Evolutionary conservation across 2,797 vertebrate species (phyloP), one percentile per base, ranked within the genome.

Genomic region (Glyptemys insculpta): DNA sequence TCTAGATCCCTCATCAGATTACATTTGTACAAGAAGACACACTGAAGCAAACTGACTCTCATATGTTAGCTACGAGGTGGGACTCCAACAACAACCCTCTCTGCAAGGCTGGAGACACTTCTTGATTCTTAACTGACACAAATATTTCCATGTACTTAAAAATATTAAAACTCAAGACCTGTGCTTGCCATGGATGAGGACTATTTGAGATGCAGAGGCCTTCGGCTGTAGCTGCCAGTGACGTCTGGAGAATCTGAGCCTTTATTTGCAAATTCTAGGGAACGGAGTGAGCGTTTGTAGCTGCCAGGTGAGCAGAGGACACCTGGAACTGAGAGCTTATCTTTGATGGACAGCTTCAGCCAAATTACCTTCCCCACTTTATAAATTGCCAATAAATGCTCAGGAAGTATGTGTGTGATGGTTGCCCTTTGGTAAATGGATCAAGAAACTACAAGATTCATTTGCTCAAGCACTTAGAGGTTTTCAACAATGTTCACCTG

Each of bases 291-390:
- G 59, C 14, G 21, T 91, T 84, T 93, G 87, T 81, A 62, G 79
- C 62, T 88, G n/a, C 68, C 12, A 29, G 68, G 6, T 80, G 79
- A 93, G 85, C 21, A 79, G 12, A 93, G 7, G 31, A 79, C 21
- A 5, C 37, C 81, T 85, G 83, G 92, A 95, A 96, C n/a, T 18
- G 81, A 88, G n/a, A 65, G 79, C 83, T 92, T 88, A 95, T 94
- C 79, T 81, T 34, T 62, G 14, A 87, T 62, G 0, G 0, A 87
- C 1, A 95, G 88, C 56, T 14, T 52, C 88, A 37, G 6, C 16
- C 27, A 47, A 83, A 72, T 5, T 10, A 62, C 56, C 92, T 91
- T 85, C 56, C 31, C 44, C 57, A 79, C 82, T 59, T 90, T 50
- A 76, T 62, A 80, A 53, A 19, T 85, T 94, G 91, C 79, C 87